Evolutionary conservation across 37 sponge, comb jelly and placozoan genomes (phyloP).

Genomic region (Aplysina aerophoba): DNA sequence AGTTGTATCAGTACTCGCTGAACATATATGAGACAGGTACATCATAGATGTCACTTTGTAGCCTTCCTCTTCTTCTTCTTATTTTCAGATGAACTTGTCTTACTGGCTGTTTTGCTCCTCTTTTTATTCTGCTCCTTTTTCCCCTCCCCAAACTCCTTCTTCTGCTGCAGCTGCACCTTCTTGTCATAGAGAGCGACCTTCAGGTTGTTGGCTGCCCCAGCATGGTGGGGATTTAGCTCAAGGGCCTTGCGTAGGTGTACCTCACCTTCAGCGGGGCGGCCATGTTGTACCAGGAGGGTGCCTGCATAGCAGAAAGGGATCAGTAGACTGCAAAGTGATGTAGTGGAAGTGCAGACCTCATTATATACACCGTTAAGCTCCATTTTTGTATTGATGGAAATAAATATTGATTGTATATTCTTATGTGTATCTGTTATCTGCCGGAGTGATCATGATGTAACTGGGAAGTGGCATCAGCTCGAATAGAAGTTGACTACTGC

Average conservation of each 20-base stretch:
- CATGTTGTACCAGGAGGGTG: conserved; percentile 73
- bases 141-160: neutral
- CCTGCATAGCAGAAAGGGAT: conserved; percentile 35
- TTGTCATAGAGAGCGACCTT: conserved; percentile 78
- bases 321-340: too few species aligned
- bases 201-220: conserved; percentile 86
- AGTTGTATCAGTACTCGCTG: too few species aligned
- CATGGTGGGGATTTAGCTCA: conserved; percentile 71
- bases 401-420: neutral
- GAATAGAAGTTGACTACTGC: too few species aligned
- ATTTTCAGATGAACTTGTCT: neutral
- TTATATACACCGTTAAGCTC: neutral
- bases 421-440: neutral
- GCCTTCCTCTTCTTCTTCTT: neutral
- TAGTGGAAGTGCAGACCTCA: too few species aligned
- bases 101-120: neutral
- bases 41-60: neutral
- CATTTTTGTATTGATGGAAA: neutral
- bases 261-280: conserved; percentile 63
- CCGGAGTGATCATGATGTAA: neutral
- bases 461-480: too few species aligned
- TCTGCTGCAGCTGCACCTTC: conserved; percentile 20
- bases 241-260: conserved; percentile 61
- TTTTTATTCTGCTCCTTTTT: neutral
- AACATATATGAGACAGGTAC: too few species aligned